These are phyloP conservation scores for Vanacampus margaritifer DNA, from an alignment of 2,113 vertebrate genomes.

Conservation along the genomic window DNA sequence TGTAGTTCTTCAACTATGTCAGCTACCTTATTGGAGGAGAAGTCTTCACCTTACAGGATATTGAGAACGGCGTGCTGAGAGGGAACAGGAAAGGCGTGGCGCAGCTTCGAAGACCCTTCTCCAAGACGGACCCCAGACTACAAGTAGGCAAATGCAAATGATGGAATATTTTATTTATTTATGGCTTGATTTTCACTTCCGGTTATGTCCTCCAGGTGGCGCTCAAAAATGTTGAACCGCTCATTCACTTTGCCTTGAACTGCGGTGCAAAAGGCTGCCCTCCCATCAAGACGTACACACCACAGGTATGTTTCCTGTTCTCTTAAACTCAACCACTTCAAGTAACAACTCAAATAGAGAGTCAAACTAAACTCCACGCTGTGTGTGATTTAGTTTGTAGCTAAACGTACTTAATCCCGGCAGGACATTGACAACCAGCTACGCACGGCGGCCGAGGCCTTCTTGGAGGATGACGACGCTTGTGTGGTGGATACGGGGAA, in stretches of 20 bases:
- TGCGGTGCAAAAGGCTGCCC: conserved; percentile 75
- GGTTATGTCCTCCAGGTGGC: conserved; percentile 62
- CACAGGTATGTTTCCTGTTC: conserved; percentile 57
- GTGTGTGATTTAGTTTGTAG: background rate
- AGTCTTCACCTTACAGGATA: conserved; percentile 77
- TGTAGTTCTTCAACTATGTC: conserved; percentile 78
- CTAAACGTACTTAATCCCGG: background rate
- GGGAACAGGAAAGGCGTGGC: conserved; percentile 76
- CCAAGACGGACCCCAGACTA: conserved; percentile 74
- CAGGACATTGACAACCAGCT: conserved; percentile 75
- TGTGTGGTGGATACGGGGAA: conserved; percentile 69
- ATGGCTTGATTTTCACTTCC: background rate
- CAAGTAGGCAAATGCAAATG: conserved; percentile 48
- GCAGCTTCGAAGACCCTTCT: conserved; percentile 74
- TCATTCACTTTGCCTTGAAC: conserved; percentile 79
- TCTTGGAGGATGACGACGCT: conserved; percentile 73
- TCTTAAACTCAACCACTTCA: background rate
- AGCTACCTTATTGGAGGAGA: conserved; percentile 81
- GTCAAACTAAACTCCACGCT: background rate
- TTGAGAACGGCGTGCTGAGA: conserved; percentile 76
- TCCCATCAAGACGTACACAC: conserved; percentile 75
- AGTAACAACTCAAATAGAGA: background rate
- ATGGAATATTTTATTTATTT: background rate
- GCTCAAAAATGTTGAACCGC: conserved; percentile 71
- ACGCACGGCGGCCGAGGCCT: conserved; percentile 71